phyloP scores from a whole-genome alignment of 2,888 invertebrate genomes.

The Diplolepis rosae region DNA sequence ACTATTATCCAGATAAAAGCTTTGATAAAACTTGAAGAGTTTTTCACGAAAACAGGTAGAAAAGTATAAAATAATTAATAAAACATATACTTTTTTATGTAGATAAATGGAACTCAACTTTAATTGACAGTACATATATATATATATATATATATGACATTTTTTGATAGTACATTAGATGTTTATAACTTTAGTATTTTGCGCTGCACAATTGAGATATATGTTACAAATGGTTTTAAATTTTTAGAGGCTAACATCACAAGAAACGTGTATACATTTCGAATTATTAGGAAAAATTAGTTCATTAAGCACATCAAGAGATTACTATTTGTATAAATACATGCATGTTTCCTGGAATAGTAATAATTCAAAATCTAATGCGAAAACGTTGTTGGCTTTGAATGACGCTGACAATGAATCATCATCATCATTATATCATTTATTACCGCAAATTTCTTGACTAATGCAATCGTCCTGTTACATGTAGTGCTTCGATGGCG shows the following conservation, averaged over 20 bases:
- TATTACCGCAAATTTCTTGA: slow-evolving; percentile 28
- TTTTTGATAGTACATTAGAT: too few relatives aligned
- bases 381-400: slow-evolving; percentile 26
- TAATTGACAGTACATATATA: neutral
- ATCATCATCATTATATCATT: slow-evolving; percentile 30
- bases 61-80: too few relatives aligned
- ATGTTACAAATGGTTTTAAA: neutral
- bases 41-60: too few relatives aligned
- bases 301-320: slow-evolving; percentile 5
- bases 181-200: too few relatives aligned
- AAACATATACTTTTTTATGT: too few relatives aligned
- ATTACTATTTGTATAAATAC: slow-evolving; percentile 27
- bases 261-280: neutral
- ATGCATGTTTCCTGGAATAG: slow-evolving; percentile 14
- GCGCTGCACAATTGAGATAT: neutral
- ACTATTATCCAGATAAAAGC: too few relatives aligned
- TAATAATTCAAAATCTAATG: slow-evolving; percentile 29
- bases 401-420: slow-evolving; percentile 29
- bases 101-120: too few relatives aligned
- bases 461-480: slow-evolving; percentile 28
- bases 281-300: neutral
- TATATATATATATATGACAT: too few relatives aligned
- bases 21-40: too few relatives aligned
- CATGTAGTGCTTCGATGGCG: slow-evolving; percentile 16
- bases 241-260: neutral